phyloP scores from a whole-genome alignment of 1,140 invertebrate genomes.

The Penaeus indicus region DNA sequence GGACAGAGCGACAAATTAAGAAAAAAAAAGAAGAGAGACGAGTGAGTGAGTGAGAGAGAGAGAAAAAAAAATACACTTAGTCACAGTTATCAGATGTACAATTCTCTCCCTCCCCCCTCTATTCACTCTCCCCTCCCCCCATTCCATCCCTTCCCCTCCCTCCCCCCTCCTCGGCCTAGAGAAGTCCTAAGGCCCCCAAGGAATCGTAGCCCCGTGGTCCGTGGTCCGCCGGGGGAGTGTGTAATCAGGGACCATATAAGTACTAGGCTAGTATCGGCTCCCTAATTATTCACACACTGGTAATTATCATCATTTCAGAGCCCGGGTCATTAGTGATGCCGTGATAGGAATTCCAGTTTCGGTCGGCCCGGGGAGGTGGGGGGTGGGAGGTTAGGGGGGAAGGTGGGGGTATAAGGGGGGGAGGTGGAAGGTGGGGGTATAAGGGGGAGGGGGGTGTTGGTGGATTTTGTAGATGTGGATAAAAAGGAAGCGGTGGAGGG shows the following conservation, averaged over 20 bases:
- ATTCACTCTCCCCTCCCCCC: too few relatives aligned
- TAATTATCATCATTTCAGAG: conserved; percentile 59
- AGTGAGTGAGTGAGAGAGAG: too few relatives aligned
- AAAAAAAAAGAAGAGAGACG: too few relatives aligned
- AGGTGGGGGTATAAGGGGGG: background rate
- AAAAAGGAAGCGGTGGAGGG: too few relatives aligned
- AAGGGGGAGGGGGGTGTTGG: background rate
- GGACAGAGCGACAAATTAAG: too few relatives aligned
- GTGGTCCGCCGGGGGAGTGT: conserved; percentile 26
- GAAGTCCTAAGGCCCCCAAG: too few relatives aligned
- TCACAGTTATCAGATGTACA: too few relatives aligned
- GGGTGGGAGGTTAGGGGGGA: background rate
- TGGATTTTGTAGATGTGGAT: background rate
- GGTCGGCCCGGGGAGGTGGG: background rate
- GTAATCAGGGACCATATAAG: conserved; percentile 51
- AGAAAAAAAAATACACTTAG: too few relatives aligned
- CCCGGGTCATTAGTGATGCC: conserved; percentile 41
- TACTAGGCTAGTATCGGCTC: conserved; percentile 45
- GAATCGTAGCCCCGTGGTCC: background rate
- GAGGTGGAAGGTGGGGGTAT: background rate
- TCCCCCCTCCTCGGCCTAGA: too few relatives aligned
- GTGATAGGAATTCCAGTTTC: background rate
- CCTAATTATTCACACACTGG: conserved; percentile 56
- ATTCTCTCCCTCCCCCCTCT: too few relatives aligned
- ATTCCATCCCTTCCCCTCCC: too few relatives aligned